Percentiles rank a stretch among this genome's conserved stretches.
These are phyloP conservation scores for Nasonia giraulti DNA, from an alignment of 1,140 invertebrate genomes.

Conservation along the genomic window DNA sequence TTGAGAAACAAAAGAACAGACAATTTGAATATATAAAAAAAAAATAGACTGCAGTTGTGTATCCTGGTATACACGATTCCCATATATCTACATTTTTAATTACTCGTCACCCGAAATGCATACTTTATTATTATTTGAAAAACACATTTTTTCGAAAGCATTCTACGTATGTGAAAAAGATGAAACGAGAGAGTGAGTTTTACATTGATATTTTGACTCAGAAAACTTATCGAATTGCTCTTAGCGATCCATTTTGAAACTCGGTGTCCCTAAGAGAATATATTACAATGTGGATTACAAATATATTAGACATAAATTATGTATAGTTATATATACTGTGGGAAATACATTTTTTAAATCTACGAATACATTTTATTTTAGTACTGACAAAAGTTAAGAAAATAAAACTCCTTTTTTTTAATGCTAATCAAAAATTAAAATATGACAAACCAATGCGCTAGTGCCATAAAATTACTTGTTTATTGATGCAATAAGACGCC, in stretches of 20 bases:
- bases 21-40: neutral
- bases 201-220: constrained; percentile 32
- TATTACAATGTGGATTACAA: constrained; percentile 16
- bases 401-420: neutral
- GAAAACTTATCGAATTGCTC: constrained; percentile 28
- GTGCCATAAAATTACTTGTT: neutral
- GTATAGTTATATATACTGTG: constrained; percentile 39
- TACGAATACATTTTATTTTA: constrained; percentile 28
- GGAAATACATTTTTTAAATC: constrained; percentile 46
- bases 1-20: constrained; percentile 2
- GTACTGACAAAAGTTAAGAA: constrained; percentile 26
- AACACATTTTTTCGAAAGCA: constrained; percentile 21
- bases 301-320: constrained; percentile 43
- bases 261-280: constrained; percentile 12
- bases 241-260: constrained; percentile 13
- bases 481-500: neutral
- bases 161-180: constrained; percentile 25
- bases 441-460: neutral
- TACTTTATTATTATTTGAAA: neutral
- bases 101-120: neutral
- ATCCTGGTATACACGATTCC: neutral
- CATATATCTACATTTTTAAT: constrained; percentile 17
- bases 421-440: neutral
- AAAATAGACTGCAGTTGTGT: constrained; percentile 37
- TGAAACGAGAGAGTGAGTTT: neutral